Evolutionary conservation across 2,888 invertebrate genomes (phyloP), one percentile per base, ranked within the genome.

Genomic region (Aphodius granarius): DNA sequence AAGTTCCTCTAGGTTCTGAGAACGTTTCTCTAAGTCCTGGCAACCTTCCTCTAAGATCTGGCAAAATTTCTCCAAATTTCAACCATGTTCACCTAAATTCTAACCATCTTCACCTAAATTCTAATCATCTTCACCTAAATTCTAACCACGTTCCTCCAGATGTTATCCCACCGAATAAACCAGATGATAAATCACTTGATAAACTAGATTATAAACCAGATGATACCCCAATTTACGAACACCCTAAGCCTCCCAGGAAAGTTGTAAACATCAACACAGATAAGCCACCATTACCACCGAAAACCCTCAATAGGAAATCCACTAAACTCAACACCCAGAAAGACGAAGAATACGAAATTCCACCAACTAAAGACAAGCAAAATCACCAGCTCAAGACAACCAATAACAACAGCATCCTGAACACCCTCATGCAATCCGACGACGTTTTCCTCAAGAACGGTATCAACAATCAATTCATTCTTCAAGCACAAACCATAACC

Each of bases 151-250:
- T 90, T 66, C 91, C 92, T 20, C 94, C 94, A 0, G 94, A 94
- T 82, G 90, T 94, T 15, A 89, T 94, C 71, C 93, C 93, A 5
- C 90, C 92, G 0, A 91, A 91, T 0, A 89, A 91, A 5, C 89
- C 89, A 9, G 65, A 65, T 65, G 17, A 65, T 65, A 2, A n/a
- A 2, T 63, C 65, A 9, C n/a, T n/a, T n/a, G n/a, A n/a, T n/a
- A n/a, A n/a, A n/a, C n/a, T n/a, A n/a, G n/a, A n/a, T n/a, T n/a
- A 91, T 0, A 89, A 91, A 5, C 89, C 89, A 19, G 90, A 89
- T 18, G 85, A 88, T 1, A 63, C 64, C 19, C 86, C 89, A 0
- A 89, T 92, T 78, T 92, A 92, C 81, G 91, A 92, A 82, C 89
- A 89, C 62, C 91, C 92, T 3, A 89, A 88, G 80, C 91, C 91